Percentiles rank a stretch among this genome's conserved stretches.
phyloP scores from a whole-genome alignment of 92 coral and sea anemone species.

The Paragorgia papillata region DNA sequence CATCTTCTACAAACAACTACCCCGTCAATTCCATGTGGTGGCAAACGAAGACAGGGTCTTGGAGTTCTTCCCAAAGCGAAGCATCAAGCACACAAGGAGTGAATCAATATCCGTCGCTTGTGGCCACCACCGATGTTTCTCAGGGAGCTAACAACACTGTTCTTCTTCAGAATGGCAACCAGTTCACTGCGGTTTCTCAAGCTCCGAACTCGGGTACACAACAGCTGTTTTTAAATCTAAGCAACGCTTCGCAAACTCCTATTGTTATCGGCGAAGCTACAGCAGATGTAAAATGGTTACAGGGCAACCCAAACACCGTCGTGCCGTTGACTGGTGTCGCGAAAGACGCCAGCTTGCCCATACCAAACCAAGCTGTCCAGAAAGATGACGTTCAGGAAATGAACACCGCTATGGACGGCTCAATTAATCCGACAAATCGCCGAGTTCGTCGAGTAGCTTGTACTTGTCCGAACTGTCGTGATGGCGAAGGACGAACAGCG shows the following conservation, averaged over 20 bases:
- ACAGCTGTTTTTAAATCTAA: slow-evolving; percentile 19
- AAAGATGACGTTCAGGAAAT: slow-evolving; percentile 7
- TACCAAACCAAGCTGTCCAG: background rate
- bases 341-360: slow-evolving; percentile 10
- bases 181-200: slow-evolving; percentile 13
- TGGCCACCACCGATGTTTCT: slow-evolving; percentile 45
- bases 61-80: slow-evolving; percentile 79
- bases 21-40: slow-evolving; percentile 71
- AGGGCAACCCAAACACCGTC: slow-evolving; percentile 34
- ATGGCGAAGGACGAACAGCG: slow-evolving; percentile 97
- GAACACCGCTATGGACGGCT: slow-evolving; percentile 10
- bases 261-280: slow-evolving; percentile 12
- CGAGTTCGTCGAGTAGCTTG: slow-evolving; percentile 98
- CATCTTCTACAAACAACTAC: slow-evolving; percentile 47
- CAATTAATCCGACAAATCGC: slow-evolving; percentile 53
- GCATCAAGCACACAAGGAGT: slow-evolving; percentile 65
- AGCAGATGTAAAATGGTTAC: slow-evolving; percentile 13
- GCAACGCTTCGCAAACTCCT: slow-evolving; percentile 15
- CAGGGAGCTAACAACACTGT: slow-evolving; percentile 4
- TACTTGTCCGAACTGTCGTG: slow-evolving; percentile 98
- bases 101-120: slow-evolving; percentile 69
- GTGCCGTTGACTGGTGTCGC: slow-evolving; percentile 45
- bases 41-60: slow-evolving; percentile 70
- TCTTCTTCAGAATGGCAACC: slow-evolving; percentile 20
- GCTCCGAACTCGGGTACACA: background rate